Percentiles rank a stretch among this genome's conserved stretches.
Conservation (phyloP, 2,888 invertebrate species). For the Erynnis tages region DNA sequence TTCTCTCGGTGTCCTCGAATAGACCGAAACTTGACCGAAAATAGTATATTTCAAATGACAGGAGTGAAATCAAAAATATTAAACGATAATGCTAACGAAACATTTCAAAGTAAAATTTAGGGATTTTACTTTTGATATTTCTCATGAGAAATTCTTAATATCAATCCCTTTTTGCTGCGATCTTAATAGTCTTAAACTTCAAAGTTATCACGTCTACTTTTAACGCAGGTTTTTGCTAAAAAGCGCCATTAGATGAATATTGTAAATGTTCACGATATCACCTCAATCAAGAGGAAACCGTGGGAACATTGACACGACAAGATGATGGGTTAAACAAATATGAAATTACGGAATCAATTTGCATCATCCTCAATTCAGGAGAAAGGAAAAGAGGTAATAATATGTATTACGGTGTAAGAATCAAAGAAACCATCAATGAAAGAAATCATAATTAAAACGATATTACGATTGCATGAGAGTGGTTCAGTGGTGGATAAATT, state of each 20-base stretch:
- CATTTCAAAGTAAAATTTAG: too few relatives aligned
- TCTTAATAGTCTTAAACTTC: too few relatives aligned
- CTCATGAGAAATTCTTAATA: too few relatives aligned
- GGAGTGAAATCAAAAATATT: too few relatives aligned
- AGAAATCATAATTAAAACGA: slow-evolving; percentile 28
- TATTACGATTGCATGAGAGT: slow-evolving; percentile 13
- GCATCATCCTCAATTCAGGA: slow-evolving; percentile 26
- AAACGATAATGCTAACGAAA: too few relatives aligned
- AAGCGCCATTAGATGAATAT: neutral
- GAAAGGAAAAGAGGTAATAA: slow-evolving; percentile 25
- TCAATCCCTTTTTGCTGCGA: too few relatives aligned
- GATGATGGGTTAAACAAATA: slow-evolving; percentile 21
- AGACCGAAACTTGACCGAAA: too few relatives aligned
- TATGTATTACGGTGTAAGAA: slow-evolving; percentile 21
- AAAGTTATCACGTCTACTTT: neutral
- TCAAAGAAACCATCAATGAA: slow-evolving; percentile 24
- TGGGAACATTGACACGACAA: slow-evolving; percentile 12
- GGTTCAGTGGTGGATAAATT: slow-evolving; percentile 28
- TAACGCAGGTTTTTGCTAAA: neutral
- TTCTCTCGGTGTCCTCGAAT: too few relatives aligned
- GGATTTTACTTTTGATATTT: too few relatives aligned
- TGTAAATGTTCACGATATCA: neutral
- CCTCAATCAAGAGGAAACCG: slow-evolving; percentile 18
- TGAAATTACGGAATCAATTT: slow-evolving; percentile 27
- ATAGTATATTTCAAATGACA: too few relatives aligned